These are phyloP conservation scores for Characodon lateralis DNA, from an alignment of 2,797 vertebrate species.

Conservation along the genomic window DNA sequence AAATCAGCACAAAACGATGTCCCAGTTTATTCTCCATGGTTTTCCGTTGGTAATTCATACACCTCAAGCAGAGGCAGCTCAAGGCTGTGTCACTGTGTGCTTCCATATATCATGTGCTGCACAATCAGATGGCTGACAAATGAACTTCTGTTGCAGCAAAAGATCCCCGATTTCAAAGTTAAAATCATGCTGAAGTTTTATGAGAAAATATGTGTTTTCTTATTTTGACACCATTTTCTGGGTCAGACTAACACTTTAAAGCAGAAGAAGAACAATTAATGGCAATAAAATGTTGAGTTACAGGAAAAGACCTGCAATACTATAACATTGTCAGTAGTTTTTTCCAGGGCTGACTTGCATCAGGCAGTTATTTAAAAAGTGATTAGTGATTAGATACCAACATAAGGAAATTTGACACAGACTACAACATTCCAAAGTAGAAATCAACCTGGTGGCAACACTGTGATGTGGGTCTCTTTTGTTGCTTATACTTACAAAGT, in stretches of 20 bases:
- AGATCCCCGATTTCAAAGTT: background rate
- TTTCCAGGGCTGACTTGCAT: background rate
- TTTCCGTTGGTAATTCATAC: background rate
- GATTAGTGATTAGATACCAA: background rate
- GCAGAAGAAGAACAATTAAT: background rate
- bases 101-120: background rate
- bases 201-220: background rate
- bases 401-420: background rate
- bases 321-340: background rate
- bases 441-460: constrained; percentile 2
- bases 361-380: background rate
- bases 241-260: background rate
- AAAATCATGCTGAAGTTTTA: background rate
- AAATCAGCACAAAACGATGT: constrained; percentile 8
- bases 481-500: no score
- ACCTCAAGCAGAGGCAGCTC: background rate
- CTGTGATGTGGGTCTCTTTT: no score
- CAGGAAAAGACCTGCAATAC: background rate
- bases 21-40: background rate
- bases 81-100: background rate
- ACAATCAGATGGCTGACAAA: background rate
- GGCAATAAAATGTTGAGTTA: background rate
- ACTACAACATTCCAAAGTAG: background rate
- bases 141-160: background rate
- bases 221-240: background rate